Evolutionary conservation across 2,888 invertebrate species (phyloP), one percentile per base, ranked within the genome.

Genomic region (Euproctis similis): DNA sequence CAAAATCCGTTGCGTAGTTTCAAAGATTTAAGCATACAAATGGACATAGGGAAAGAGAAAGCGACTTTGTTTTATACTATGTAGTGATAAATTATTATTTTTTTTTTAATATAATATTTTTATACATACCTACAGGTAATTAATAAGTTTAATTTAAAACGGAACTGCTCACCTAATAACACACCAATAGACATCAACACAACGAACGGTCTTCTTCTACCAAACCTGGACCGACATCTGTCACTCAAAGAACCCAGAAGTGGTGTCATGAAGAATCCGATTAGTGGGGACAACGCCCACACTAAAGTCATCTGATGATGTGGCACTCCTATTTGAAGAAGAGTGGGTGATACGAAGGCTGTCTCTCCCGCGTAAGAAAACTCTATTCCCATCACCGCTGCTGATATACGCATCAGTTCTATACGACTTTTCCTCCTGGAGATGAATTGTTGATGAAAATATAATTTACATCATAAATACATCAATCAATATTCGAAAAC

Each of bases 321-420:
- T 32, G 94, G 92, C 1, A 97, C 94, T 3, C 97, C 95, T 42
- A 97, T 94, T 80, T 96, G 94, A 2, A 97, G 87, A 8, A 98
- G 82, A 0, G 96, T 96, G 1, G 98, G 97, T 0, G 96, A 97
- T 1, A 97, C 97, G 73, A 97, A 97, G 1, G 97, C 97, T 0
- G 97, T 98, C 78, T 98, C 97, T 0, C 97, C 97, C 0, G 98
- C 96, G 63, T 98, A 98, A 0, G 97, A 96, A 74, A 98, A 96
- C 69, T 98, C 97, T 33, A 98, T 97, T 1, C 98, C 97, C 93
- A 96, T 97, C 1, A 98, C 97, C 0, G 96, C 96, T 1, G 96
- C 93, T 10, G 96, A 97, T 42, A 97, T 90, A 6, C 95, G 87
- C 44, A 96, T 89, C 46, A 97, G 75, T 67, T 97, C 96, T 26